phyloP scores from a whole-genome alignment of 2,797 vertebrate genomes.

The Tragelaphus oryx region DNA sequence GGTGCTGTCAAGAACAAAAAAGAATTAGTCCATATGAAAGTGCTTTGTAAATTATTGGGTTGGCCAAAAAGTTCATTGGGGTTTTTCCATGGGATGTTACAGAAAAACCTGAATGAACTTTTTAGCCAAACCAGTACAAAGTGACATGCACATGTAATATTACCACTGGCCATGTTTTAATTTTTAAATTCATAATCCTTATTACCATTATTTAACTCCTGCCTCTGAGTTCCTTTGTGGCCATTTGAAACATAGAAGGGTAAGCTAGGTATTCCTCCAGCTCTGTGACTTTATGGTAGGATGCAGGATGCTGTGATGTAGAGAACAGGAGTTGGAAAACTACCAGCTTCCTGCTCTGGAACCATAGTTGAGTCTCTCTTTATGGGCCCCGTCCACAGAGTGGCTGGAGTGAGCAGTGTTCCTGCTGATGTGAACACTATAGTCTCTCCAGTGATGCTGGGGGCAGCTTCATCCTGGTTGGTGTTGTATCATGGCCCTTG shows the following conservation, averaged over 20 bases:
- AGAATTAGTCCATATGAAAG: neutral
- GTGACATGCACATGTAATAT: neutral
- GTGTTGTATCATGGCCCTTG: slow-evolving; percentile 87
- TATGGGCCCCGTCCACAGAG: slow-evolving; percentile 79
- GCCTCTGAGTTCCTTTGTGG: neutral
- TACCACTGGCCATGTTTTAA: neutral
- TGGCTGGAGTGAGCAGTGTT: slow-evolving; percentile 89
- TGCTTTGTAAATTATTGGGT: neutral
- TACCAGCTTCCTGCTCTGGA: slow-evolving; percentile 83
- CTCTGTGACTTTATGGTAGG: neutral
- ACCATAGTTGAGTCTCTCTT: slow-evolving; percentile 88
- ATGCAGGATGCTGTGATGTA: neutral
- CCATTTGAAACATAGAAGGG: neutral
- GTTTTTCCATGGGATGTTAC: neutral
- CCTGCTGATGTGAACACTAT: slow-evolving; percentile 88
- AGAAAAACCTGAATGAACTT: neutral
- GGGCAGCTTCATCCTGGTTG: slow-evolving; percentile 78
- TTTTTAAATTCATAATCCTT: neutral
- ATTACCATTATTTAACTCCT: neutral
- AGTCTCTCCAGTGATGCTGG: slow-evolving; percentile 87
- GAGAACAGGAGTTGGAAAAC: neutral
- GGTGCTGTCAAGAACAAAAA: neutral
- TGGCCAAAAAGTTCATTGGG: neutral
- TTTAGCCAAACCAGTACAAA: neutral
- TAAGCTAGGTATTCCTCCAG: neutral